Evolutionary conservation across 1,140 invertebrate species (phyloP), one percentile per base, ranked within the genome.

Genomic region (Caligus rogercresseyi): DNA sequence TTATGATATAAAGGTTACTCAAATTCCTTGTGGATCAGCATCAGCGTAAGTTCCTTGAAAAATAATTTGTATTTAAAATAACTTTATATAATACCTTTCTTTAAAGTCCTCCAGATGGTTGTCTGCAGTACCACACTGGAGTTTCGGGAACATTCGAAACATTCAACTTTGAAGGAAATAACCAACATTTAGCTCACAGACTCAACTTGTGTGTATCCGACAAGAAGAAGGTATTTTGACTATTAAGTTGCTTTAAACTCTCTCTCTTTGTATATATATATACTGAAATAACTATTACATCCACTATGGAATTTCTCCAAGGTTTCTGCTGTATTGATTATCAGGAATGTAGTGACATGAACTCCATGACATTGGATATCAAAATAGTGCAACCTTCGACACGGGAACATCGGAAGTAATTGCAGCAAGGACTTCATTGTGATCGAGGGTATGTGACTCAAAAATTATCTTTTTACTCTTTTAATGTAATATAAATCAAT

Each of bases 81-180:
- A n/a, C n/a, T n/a, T n/a, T n/a, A n/a, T n/a, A n/a, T n/a, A n/a
- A n/a, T n/a, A n/a, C n/a, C n/a, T n/a, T 18, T 43, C 3, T 3
- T 51, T 60, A 16, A 16, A 25, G 16, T 2, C 24, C 58, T 16
- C 58, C 58, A 1, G 43, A 25, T 43, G 21, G 21, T 18, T 60
- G 58, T 60, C n/a, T 60, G 24, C 23, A 60, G n/a, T 60, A 60
- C 21, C 26, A 31, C 3, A 60, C 58, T 26, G 58, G 31, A 15
- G 24, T 13, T 1, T 31, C 58, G n/a, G 58, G 58, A 60, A 25
- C 14, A 31, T 25, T 60, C 4, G 24, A 18, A 7, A 60, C 2
- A 18, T 60, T 31, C 31, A 43, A 43, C 18, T 60, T 60, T 15
- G 26, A 18, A 2, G 25, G 3, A 18, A 60, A 60, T 24, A 60